Evolutionary conservation across 2,888 invertebrate species (phyloP).

Genomic region (Sphaeridia pumilis): DNA sequence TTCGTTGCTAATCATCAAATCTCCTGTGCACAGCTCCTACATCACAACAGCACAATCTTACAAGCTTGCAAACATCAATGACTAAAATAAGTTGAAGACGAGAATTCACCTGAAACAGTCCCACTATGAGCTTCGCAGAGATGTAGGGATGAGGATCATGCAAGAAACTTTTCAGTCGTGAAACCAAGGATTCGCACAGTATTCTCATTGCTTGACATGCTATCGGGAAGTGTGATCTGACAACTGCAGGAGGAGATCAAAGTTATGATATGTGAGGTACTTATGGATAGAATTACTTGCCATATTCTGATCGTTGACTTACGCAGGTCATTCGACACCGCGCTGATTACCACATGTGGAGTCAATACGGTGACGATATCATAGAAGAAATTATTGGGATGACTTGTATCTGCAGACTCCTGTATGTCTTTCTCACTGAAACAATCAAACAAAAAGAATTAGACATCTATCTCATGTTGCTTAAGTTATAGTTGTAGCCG

Average conservation of each 20-base stretch:
- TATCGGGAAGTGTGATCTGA: constrained; percentile 31
- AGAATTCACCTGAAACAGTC: constrained; percentile 33
- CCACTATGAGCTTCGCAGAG: constrained; percentile 30
- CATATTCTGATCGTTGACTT: constrained; percentile 9
- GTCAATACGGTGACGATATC: constrained; percentile 33
- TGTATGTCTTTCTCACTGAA: constrained; percentile 29
- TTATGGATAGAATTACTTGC: background rate
- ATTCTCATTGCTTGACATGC: constrained; percentile 31
- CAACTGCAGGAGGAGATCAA: constrained; percentile 19
- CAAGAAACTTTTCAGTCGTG: constrained; percentile 26
- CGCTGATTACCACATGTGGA: constrained; percentile 29
- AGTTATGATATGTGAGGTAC: too few relatives aligned
- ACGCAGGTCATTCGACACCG: constrained; percentile 28
- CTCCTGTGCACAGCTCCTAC: constrained; percentile 33
- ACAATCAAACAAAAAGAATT: background rate
- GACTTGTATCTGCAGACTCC: constrained; percentile 24
- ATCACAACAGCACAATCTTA: too few relatives aligned
- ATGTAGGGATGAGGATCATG: constrained; percentile 30
- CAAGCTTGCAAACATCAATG: too few relatives aligned
- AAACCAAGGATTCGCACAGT: constrained; percentile 28
- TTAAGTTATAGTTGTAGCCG: background rate
- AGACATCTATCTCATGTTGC: background rate
- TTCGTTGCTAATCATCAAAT: constrained; percentile 27
- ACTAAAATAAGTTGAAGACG: too few relatives aligned
- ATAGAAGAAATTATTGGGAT: constrained; percentile 30